Evolutionary conservation across 2,797 vertebrate genomes (phyloP), one percentile per base, ranked within the genome.

Genomic region (Sandelia bainsii): DNA sequence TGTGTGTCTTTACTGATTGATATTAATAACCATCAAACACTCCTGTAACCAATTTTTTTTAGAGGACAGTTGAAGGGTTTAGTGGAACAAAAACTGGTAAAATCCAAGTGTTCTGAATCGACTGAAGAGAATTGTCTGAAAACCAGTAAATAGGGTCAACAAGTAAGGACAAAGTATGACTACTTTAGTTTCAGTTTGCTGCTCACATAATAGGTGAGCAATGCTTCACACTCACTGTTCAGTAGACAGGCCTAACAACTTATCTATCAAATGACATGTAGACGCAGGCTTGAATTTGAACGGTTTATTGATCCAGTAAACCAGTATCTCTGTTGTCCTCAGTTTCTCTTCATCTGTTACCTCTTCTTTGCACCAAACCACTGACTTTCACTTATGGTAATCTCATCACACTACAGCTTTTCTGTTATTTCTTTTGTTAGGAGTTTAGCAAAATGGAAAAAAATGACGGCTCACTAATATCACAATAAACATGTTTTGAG

Each of bases 321-420:
- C 42, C 7, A 45, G 1, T 45, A 42, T 42, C 10, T 42, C 40
- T 52, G 27, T 48, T 67, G 46, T 75, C 25, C 53, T 22, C 1
- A 37, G 37, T 72, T 68, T 72, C 17, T 67, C 11, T 52, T 6
- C 0, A 8, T 53, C 51, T 67, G 46, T 62, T 50, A 23, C 6
- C 8, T 51, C 7, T 22, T 19, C 34, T 62, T 69, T 20, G 10
- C 69, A 62, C 6, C 25, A 53, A 76, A 54, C 44, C 44, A 20
- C 20, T 76, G 34, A 69, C 25, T 69, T 75, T 77, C 1, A 80
- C 71, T 78, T 68, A 46, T 27, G 64, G 1, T 67, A 48, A 85
- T 74, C 34, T 45, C 9, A 49, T 74, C 53, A 40, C 40, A 72
- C 25, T 16, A 25, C 17, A 34, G 1, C 20, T 56, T 11, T 6